Evolutionary conservation across 1,140 invertebrate genomes (phyloP).

Genomic region (Babylonia areolata): DNA sequence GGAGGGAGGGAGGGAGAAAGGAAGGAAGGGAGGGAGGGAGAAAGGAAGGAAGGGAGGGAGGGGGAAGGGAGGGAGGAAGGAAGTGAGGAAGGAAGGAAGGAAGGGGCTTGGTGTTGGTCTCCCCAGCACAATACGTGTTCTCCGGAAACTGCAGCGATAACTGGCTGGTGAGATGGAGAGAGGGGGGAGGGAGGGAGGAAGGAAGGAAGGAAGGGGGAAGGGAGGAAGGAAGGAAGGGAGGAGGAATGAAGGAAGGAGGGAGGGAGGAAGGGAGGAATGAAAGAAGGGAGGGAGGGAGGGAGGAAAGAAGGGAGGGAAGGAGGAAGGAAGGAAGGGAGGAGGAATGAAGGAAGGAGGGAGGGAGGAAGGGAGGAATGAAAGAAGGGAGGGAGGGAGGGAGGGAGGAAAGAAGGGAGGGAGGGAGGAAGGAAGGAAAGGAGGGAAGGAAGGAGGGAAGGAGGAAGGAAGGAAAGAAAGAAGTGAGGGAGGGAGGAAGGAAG

Average conservation of each 20-base stretch:
- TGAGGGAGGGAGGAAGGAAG: not conserved
- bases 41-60: no score
- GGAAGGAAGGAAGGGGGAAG: not conserved
- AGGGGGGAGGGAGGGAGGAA: no score
- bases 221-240: no score
- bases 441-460: not conserved
- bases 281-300: not conserved
- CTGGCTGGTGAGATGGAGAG: no score
- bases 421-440: not conserved
- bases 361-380: not conserved
- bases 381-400: not conserved
- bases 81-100: slow-evolving; percentile 19
- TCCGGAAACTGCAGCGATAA: slow-evolving; percentile 48
- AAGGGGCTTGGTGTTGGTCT: slow-evolving; percentile 47
- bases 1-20: no score
- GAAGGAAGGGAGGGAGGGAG: no score
- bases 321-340: not conserved
- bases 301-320: not conserved
- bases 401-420: not conserved
- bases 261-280: not conserved
- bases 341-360: not conserved
- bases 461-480: not conserved
- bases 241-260: not conserved
- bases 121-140: slow-evolving; percentile 51
- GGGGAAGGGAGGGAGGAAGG: no score